phyloP scores from a whole-genome alignment of 2,888 invertebrate species.

The Eupithecia vulgata region DNA sequence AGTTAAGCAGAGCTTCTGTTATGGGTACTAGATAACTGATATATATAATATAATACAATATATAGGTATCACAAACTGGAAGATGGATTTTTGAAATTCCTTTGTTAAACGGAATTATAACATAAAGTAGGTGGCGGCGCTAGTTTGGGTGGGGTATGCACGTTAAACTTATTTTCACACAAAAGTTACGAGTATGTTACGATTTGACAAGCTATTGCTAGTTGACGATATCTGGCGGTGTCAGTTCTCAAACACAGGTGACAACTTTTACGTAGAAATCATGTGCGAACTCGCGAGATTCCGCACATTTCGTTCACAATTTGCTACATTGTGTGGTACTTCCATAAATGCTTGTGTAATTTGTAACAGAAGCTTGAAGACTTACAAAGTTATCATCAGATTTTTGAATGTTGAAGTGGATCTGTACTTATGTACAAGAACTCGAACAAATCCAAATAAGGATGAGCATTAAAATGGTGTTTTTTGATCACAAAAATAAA shows the following conservation, averaged over 20 bases:
- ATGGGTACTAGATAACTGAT: no score
- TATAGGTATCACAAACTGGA: no score
- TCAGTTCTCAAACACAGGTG: constrained; percentile 6
- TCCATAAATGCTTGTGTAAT: constrained; percentile 5
- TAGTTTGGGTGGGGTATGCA: no score
- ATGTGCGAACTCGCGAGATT: constrained; percentile 29
- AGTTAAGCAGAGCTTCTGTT: no score
- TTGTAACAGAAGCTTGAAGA: neutral
- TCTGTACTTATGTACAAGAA: neutral
- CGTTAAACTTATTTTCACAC: constrained; percentile 14
- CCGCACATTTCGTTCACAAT: constrained; percentile 2
- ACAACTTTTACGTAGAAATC: constrained; percentile 33
- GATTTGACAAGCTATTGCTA: constrained; percentile 20
- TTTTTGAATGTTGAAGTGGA: neutral
- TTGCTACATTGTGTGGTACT: neutral
- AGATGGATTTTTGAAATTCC: no score
- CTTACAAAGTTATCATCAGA: neutral
- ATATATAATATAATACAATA: no score
- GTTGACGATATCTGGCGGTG: neutral
- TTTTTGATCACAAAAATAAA: neutral
- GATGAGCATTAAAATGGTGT: neutral
- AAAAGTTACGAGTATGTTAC: constrained; percentile 16
- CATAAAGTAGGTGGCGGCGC: no score
- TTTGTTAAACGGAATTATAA: no score
- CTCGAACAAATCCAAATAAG: neutral